These are phyloP conservation scores for Drosophila formosana DNA, from an alignment of 2,888 invertebrate genomes.

Conservation along the genomic window DNA sequence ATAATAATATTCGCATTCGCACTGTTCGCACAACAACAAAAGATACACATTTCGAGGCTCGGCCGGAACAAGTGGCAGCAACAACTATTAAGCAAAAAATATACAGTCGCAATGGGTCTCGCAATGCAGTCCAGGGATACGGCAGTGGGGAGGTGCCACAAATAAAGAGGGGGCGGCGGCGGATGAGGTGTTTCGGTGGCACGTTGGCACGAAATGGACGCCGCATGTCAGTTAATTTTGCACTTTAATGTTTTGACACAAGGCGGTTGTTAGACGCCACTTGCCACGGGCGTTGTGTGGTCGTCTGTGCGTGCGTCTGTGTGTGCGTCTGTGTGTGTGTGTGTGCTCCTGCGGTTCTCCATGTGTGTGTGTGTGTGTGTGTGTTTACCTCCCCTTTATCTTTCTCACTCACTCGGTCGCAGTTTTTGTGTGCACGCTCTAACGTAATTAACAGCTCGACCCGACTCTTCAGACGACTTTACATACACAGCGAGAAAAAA, in stretches of 20 bases:
- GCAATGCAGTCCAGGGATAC: slow-evolving; percentile 7
- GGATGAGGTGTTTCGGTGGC: slow-evolving; percentile 14
- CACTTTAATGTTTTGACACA: slow-evolving; percentile 70
- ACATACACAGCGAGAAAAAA: slow-evolving; percentile 35
- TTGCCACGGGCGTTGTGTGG: slow-evolving; percentile 32
- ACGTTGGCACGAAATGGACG: slow-evolving; percentile 51
- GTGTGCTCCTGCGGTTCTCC: background rate
- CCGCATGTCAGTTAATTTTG: slow-evolving; percentile 68
- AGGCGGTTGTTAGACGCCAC: slow-evolving; percentile 66
- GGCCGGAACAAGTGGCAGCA: slow-evolving; percentile 4
- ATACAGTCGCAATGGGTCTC: slow-evolving; percentile 15
- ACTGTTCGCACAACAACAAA: slow-evolving; percentile 7
- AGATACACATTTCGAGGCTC: slow-evolving; percentile 3
- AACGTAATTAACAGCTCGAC: slow-evolving; percentile 66
- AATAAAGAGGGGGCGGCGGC: background rate
- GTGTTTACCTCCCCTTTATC: background rate
- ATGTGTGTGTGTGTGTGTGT: background rate
- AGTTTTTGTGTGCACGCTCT: slow-evolving; percentile 41
- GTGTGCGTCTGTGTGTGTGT: slow-evolving; percentile 6
- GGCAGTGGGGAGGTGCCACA: too few species aligned
- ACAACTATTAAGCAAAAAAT: slow-evolving; percentile 35
- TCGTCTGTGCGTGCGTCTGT: background rate
- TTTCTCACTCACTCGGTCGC: background rate
- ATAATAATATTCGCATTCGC: background rate
- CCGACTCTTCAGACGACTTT: slow-evolving; percentile 60